phyloP scores from a whole-genome alignment of 2,797 vertebrate genomes.

The Thunnus albacares region DNA sequence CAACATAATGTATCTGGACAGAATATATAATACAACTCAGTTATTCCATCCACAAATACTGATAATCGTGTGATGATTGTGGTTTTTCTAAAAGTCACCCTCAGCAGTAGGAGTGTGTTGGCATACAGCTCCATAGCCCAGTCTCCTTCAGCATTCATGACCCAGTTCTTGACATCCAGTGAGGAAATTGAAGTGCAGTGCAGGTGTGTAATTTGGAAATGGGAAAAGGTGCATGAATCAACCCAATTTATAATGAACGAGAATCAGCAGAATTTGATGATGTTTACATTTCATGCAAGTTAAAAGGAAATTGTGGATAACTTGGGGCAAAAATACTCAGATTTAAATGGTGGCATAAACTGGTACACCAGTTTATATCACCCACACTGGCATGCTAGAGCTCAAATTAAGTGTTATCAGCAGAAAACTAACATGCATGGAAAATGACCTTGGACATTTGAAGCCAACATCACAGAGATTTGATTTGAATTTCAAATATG shows the following conservation, averaged over 20 bases:
- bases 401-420: slow-evolving; percentile 16
- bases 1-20: background rate
- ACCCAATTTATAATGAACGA: background rate
- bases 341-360: background rate
- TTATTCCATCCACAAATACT: background rate
- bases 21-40: background rate
- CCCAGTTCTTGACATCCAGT: slow-evolving; percentile 47
- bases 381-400: background rate
- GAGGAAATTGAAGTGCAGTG: slow-evolving; percentile 20
- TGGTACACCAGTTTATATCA: background rate
- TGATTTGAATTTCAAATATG: slow-evolving; percentile 49
- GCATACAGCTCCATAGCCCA: slow-evolving; percentile 36
- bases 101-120: slow-evolving; percentile 16
- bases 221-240: background rate
- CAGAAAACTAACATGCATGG: background rate
- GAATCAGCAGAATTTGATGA: slow-evolving; percentile 10
- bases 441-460: slow-evolving; percentile 33
- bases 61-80: background rate
- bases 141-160: slow-evolving; percentile 34
- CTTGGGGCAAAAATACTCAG: background rate
- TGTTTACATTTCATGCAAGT: background rate
- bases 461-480: slow-evolving; percentile 25
- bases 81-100: background rate
- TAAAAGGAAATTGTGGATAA: background rate
- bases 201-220: slow-evolving; percentile 18